Evolutionary conservation across 2,888 invertebrate species (phyloP).

Genomic region (Apoda limacodes): DNA sequence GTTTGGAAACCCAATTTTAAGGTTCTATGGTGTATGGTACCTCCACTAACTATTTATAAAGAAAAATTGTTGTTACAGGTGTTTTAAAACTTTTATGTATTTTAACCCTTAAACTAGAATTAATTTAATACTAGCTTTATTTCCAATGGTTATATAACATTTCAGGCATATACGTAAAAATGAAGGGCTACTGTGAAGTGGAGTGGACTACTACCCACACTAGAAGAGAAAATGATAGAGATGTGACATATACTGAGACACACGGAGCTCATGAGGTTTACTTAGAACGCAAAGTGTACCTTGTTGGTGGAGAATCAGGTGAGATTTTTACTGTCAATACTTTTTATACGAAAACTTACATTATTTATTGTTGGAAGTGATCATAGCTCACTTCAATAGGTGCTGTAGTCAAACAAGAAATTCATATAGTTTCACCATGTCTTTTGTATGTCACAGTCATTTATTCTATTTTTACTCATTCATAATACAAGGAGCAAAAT

Average conservation of each 20-base stretch:
- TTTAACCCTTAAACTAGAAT: constrained; percentile 3
- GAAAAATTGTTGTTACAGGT: no score
- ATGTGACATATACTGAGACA: constrained; percentile 29
- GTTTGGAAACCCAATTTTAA: no score
- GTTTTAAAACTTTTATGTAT: no score
- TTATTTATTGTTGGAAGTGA: background rate
- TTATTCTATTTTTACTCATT: no score
- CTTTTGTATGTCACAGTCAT: no score
- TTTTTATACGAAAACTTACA: background rate
- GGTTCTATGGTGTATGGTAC: no score
- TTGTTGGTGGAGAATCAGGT: constrained; percentile 61
- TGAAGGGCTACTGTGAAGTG: constrained; percentile 62
- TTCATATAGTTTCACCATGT: no score
- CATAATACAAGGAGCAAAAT: no score
- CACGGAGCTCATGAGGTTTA: constrained; percentile 66
- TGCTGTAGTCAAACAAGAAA: no score
- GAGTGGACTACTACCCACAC: constrained; percentile 51
- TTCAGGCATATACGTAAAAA: constrained; percentile 60
- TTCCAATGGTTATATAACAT: constrained; percentile 7
- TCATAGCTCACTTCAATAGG: no score
- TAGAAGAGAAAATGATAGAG: constrained; percentile 29
- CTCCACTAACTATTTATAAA: no score
- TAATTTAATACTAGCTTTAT: no score
- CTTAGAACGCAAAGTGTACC: constrained; percentile 43
- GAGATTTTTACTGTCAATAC: constrained; percentile 15